phyloP scores from a whole-genome alignment of 2,797 vertebrate species.

The Poeciliopsis turneri region DNA sequence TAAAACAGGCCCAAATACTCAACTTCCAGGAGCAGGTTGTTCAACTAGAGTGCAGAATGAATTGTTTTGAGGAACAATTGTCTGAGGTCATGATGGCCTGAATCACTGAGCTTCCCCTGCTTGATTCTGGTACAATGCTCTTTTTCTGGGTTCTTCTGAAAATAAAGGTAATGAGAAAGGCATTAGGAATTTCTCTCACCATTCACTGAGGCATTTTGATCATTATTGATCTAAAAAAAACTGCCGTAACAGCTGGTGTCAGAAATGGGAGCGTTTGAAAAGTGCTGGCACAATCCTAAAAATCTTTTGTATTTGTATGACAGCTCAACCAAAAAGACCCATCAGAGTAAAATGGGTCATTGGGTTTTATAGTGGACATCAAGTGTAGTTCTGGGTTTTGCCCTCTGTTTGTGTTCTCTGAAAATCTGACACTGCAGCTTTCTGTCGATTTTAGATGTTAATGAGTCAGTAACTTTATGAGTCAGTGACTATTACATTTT shows the following conservation, averaged over 20 bases:
- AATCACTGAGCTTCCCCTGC: no score
- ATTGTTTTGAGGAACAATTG: no score
- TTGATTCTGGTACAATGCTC: no score
- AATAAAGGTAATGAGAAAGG: neutral
- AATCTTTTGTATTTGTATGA: slow-evolving; percentile 24
- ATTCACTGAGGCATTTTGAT: neutral
- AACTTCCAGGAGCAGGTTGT: no score
- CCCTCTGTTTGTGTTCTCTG: slow-evolving; percentile 31
- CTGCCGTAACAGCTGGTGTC: neutral
- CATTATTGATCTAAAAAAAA: neutral
- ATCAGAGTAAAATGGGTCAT: slow-evolving; percentile 35
- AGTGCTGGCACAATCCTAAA: neutral
- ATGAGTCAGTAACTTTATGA: slow-evolving; percentile 2
- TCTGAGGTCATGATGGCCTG: no score
- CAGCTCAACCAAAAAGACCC: slow-evolving; percentile 17
- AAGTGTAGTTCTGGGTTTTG: slow-evolving; percentile 28
- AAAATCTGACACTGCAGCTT: slow-evolving; percentile 35
- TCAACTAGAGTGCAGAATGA: no score
- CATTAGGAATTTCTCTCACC: neutral
- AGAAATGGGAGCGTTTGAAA: neutral
- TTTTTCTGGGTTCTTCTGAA: neutral
- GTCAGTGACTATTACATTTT: slow-evolving; percentile 15
- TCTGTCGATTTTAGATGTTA: slow-evolving; percentile 14
- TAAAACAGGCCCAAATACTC: neutral
- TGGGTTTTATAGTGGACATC: slow-evolving; percentile 17